A percentile compares a stretch with the other conserved stretches of the same genome.
These are phyloP conservation scores for Cossypha dichroa DNA, from an alignment of 2,797 vertebrate species.

Conservation along the genomic window DNA sequence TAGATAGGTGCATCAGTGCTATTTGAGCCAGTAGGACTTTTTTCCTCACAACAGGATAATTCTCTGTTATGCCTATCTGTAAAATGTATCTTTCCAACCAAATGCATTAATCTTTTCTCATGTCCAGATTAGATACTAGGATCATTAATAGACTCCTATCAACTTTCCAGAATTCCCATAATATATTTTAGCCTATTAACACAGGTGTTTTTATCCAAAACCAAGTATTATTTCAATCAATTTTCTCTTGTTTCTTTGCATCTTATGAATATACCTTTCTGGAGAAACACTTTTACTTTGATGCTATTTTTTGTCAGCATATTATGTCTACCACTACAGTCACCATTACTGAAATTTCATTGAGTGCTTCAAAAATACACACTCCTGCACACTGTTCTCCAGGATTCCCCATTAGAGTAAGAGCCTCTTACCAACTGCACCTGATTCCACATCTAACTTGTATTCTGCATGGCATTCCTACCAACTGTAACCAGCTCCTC, in stretches of 20 bases:
- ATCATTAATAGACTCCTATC: neutral
- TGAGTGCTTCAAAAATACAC: neutral
- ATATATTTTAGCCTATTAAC: neutral
- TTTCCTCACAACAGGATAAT: neutral
- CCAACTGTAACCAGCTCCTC: neutral
- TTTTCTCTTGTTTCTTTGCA: neutral
- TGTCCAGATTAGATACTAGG: neutral
- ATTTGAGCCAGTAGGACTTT: neutral
- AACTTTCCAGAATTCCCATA: neutral
- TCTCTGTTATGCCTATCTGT: neutral
- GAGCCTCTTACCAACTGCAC: neutral
- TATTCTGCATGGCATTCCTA: neutral
- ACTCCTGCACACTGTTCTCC: neutral
- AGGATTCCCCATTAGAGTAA: neutral
- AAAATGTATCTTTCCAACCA: neutral
- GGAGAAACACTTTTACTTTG: neutral
- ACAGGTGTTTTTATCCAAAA: neutral
- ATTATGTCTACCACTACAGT: neutral
- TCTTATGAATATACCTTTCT: neutral
- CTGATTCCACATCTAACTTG: neutral
- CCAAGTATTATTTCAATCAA: neutral
- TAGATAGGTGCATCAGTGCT: neutral
- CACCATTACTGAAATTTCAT: neutral
- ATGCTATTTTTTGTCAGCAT: neutral
- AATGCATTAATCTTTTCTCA: neutral